Percentiles rank a stretch among this genome's conserved stretches.
Evolutionary conservation across 53 echinoderm and acorn worm species (phyloP).

Genomic region (Luidia sarsii): DNA sequence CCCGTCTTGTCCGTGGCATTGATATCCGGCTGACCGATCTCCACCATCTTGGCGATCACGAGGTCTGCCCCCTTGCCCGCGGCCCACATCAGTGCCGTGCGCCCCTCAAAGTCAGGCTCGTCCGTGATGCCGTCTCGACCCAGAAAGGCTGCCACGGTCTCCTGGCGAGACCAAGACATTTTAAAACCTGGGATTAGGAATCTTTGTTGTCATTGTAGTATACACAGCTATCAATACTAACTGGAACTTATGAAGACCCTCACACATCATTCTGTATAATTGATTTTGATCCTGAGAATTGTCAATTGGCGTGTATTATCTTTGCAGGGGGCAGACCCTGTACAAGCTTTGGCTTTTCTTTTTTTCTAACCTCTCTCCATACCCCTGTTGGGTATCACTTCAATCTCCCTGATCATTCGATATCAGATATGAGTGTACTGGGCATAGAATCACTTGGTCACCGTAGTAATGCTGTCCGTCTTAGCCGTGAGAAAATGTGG

Average conservation of each 20-base stretch:
- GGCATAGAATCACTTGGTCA: too few species aligned
- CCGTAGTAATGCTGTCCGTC: too few species aligned
- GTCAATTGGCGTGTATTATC: too few species aligned
- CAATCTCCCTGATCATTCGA: too few species aligned
- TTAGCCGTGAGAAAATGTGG: too few species aligned
- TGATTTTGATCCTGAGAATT: too few species aligned
- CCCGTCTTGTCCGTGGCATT: constrained; percentile 98
- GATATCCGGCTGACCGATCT: constrained; percentile 77
- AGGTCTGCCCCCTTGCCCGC: constrained; percentile 92
- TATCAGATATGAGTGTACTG: too few species aligned
- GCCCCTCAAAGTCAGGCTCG: constrained; percentile 93
- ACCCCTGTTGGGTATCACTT: too few species aligned
- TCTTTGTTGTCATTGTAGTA: neutral
- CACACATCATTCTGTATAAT: neutral
- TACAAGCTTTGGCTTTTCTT: too few species aligned
- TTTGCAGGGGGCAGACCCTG: too few species aligned
- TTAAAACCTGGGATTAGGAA: too few species aligned
- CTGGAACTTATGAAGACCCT: neutral
- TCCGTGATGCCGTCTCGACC: constrained; percentile 77
- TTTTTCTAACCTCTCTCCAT: too few species aligned
- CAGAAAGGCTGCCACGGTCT: constrained; percentile 88
- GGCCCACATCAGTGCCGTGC: constrained; percentile 98
- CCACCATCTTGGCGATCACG: constrained; percentile 85
- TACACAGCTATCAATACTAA: neutral
- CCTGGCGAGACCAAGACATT: constrained; percentile 66